Evolutionary conservation across 1,140 invertebrate species (phyloP).

Genomic region (Heliothis virescens): DNA sequence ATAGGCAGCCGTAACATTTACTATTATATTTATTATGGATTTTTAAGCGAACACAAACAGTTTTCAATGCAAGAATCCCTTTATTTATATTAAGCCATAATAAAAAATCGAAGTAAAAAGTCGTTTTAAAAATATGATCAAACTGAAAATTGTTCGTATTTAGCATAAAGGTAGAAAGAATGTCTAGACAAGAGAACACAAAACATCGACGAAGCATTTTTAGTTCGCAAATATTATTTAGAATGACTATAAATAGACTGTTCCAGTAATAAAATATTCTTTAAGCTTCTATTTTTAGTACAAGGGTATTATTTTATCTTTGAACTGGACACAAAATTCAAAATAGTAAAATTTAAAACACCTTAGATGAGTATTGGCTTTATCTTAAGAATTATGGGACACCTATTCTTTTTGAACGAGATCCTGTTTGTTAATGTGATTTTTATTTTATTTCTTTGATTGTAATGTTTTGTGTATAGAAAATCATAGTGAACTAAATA

Average conservation of each 20-base stretch:
- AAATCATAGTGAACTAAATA: no score
- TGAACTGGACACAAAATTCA: no score
- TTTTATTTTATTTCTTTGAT: no score
- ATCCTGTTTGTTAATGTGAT: no score
- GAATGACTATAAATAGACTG: background rate
- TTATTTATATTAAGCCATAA: background rate
- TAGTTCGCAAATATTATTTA: background rate
- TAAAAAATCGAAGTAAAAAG: background rate
- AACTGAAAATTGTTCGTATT: background rate
- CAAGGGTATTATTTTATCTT: no score
- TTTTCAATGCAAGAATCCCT: background rate
- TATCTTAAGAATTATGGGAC: no score
- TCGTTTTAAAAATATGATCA: background rate
- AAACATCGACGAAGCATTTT: slow-evolving; percentile 8
- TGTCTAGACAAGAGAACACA: background rate
- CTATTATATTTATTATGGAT: background rate
- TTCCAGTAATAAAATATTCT: background rate
- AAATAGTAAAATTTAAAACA: no score
- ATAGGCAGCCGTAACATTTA: no score
- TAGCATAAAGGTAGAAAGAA: background rate
- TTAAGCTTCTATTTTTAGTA: no score
- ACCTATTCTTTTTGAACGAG: no score
- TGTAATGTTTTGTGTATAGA: no score
- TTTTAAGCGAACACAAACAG: background rate
- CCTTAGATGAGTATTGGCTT: no score